A percentile compares a stretch with the other conserved stretches of the same genome.
Conservation (phyloP, 1,140 invertebrate genomes). For the Hydropsyche tenuis region DNA sequence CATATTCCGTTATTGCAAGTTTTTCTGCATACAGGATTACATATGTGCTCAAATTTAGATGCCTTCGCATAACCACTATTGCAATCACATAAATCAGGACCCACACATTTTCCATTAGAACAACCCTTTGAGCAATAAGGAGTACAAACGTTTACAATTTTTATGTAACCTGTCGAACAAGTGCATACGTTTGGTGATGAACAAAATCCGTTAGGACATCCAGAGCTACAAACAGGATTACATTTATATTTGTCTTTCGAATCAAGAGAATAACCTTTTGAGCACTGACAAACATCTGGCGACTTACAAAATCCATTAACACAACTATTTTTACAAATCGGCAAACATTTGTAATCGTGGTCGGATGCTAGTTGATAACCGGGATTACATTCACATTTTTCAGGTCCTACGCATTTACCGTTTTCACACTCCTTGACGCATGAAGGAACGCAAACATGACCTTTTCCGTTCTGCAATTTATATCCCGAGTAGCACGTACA, state of each 20-base stretch:
- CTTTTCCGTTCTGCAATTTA: constrained; percentile 47
- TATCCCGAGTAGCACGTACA: constrained; percentile 56
- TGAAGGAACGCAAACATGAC: constrained; percentile 33
- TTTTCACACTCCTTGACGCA: constrained; percentile 57
- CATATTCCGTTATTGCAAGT: constrained; percentile 55
- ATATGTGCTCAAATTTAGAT: constrained; percentile 47
- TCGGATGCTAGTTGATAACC: constrained; percentile 61
- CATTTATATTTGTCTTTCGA: not conserved
- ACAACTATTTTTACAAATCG: constrained; percentile 60
- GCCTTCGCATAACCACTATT: constrained; percentile 52
- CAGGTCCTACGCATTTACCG: constrained; percentile 54
- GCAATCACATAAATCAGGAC: constrained; percentile 61
- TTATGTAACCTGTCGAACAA: constrained; percentile 63
- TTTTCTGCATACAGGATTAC: constrained; percentile 53
- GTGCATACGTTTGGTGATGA: constrained; percentile 54
- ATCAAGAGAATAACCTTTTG: constrained; percentile 12
- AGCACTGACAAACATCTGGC: constrained; percentile 23
- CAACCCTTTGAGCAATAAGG: constrained; percentile 53
- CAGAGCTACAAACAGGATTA: not conserved
- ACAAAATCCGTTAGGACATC: constrained; percentile 56
- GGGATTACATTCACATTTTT: constrained; percentile 60
- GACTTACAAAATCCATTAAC: constrained; percentile 62
- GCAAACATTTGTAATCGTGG: constrained; percentile 47
- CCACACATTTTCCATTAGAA: constrained; percentile 58
- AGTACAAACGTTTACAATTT: constrained; percentile 54